Base-by-base conservation (phyloP, 1,140 invertebrate species). In the Pteromalus puparum region DNA sequence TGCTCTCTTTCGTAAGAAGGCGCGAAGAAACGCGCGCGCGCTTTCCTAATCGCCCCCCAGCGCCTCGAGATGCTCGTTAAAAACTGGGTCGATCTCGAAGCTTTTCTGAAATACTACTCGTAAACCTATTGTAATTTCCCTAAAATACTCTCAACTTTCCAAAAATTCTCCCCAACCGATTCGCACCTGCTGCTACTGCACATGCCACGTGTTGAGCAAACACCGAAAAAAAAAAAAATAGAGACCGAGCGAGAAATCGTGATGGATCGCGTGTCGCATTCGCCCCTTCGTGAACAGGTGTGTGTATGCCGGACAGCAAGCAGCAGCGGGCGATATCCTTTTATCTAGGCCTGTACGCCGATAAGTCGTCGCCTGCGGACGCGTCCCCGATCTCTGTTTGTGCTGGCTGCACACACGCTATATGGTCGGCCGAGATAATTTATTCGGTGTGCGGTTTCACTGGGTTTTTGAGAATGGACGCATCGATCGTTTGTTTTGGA, bases 281-380 rank as follows among this genome's bases (percentile, higher is more conserved):
- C 48, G 38, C 70, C 67, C 68, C 28, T 46, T 9, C 26, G 21
- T 26, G 67, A 88, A 86, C 87, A 89, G 86, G 83, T 89, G 85
- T 85, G 81, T 85, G 84, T 85, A 76, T 85, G 77, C 38, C 84
- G 78, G 72, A 34, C 53, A n/a, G 67, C 68, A 70, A 70, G 15
- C 26, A 26, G 28, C 26, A 26, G 72, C 61, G 38, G 76, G 15
- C 80, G 80, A 85, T 88, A 86, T 84, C 75, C 80, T 82, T 89
- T 87, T 89, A 87, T 87, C 84, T 78, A 70, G 42, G 26, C 28
- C 24, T 78, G 76, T 48, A 18, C 48, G 26, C 18, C 79, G 79
- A 81, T 81, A 81, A 81, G 79, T 80, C 65, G 7, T 21, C 77
- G 46, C 42, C 28, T 15, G 28, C 74, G 15, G 42, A 13, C 74